Base-by-base conservation (phyloP, 53 echinoderm and acorn worm species). In the Pentamera pediparva region DNA sequence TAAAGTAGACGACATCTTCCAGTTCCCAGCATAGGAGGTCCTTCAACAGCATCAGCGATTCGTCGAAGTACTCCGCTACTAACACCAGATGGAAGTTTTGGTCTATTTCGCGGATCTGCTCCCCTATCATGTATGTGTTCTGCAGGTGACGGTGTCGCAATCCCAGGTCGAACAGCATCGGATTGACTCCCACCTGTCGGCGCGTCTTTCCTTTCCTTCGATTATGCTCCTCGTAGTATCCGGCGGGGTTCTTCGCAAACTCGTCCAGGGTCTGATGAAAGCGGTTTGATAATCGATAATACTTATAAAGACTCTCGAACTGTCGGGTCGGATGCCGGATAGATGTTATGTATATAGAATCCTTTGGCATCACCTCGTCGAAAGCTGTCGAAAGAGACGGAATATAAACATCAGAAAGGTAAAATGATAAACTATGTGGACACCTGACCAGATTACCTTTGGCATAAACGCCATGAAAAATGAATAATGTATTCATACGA, bases 11-110 rank as follows among this genome's bases (percentile, higher is more conserved):
- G 19, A 86, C 58, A 34, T 86, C 86, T 19, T 55, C 72, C 22
- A 81, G 77, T 20, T 60, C 26, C 76, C 81, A 86, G 50, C 86
- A 86, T 17, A 86, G 70, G 10, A 76, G 32, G 0, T 81, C 61
- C 54, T 86, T 86, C 3, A 86, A 59, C 18, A 86, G 70, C 30
- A 86, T 62, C 18, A 86, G 59, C 12, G 86, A 86, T 43, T 86
- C 86, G 22, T 86, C 86, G 47, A 86, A 86, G 28, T 86, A 77
- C 51, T 86, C 86, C 5, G 77, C 69, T 51, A 86, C 81, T 67
- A 86, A 30, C 10, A 86, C 74, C 4, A 81, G 67, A 28, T 75
- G 58, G 64, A 86, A 86, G 39, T 76, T 35, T 6, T 65, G 21
- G 15, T 81, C 81, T 10, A 86, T 80, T 30, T 82, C 82, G 1